Percentiles rank a stretch among this genome's conserved stretches.
These are phyloP conservation scores for Diadegma fenestrale DNA, from an alignment of 2,888 invertebrate genomes.

Conservation along the genomic window DNA sequence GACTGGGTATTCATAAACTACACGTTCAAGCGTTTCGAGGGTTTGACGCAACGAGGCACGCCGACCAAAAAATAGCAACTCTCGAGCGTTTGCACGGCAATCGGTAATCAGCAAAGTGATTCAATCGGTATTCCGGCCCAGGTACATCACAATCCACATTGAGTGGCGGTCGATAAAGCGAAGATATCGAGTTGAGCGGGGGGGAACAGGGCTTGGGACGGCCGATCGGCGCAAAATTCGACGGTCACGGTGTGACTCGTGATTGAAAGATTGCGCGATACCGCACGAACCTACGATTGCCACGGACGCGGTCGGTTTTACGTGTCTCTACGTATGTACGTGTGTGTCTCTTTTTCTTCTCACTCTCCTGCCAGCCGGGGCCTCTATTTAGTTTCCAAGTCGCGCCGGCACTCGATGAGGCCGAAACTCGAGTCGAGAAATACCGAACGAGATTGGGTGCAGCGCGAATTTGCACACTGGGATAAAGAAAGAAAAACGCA, in stretches of 20 bases:
- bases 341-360: slow-evolving; percentile 44
- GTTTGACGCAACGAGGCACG: slow-evolving; percentile 95
- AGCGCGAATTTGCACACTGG: background rate
- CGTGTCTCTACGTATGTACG: slow-evolving; percentile 31
- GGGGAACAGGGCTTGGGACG: slow-evolving; percentile 36
- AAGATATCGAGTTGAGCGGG: slow-evolving; percentile 10
- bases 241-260: slow-evolving; percentile 16
- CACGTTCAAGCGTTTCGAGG: slow-evolving; percentile 99
- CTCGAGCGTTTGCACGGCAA: slow-evolving; percentile 75
- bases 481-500: background rate
- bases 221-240: slow-evolving; percentile 41
- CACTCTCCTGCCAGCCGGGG: slow-evolving; percentile 19
- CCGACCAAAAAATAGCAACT: slow-evolving; percentile 91
- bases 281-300: slow-evolving; percentile 42
- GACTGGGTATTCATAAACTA: slow-evolving; percentile 99
- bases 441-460: slow-evolving; percentile 15
- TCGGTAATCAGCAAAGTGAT: slow-evolving; percentile 78
- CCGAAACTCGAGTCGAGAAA: slow-evolving; percentile 32
- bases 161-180: slow-evolving; percentile 57
- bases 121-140: slow-evolving; percentile 80
- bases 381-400: slow-evolving; percentile 14
- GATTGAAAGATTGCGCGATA: slow-evolving; percentile 38
- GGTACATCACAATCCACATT: slow-evolving; percentile 80
- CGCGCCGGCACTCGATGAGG: slow-evolving; percentile 16
- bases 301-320: slow-evolving; percentile 15